Evolutionary conservation across 2,888 invertebrate genomes (phyloP).

Genomic region (Lasioglossum malachurum): DNA sequence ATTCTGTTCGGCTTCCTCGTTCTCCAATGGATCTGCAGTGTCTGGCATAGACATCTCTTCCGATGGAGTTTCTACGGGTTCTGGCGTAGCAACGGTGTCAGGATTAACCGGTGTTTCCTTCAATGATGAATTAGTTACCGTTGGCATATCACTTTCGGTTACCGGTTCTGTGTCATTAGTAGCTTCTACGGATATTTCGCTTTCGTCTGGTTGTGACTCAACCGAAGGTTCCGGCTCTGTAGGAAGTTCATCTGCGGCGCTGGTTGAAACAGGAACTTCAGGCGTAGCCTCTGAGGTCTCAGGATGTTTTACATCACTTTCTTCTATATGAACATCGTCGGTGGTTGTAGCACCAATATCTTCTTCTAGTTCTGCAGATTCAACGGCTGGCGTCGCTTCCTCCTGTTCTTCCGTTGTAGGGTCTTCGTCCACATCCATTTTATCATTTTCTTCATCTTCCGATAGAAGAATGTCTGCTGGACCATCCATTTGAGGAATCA

Average conservation of each 20-base stretch:
- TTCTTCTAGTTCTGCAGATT: conserved; percentile 71
- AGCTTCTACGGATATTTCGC: conserved; percentile 47
- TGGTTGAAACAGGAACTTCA: conserved; percentile 59
- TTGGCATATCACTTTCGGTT: conserved; percentile 50
- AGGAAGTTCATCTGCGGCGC: conserved; percentile 43
- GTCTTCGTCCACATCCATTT: conserved; percentile 63
- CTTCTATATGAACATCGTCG: conserved; percentile 61
- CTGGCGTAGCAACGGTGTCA: conserved; percentile 39
- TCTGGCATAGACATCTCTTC: conserved; percentile 52
- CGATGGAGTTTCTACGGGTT: conserved; percentile 39
- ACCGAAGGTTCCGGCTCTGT: conserved; percentile 50
- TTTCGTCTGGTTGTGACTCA: conserved; percentile 41
- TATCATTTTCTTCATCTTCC: conserved; percentile 76
- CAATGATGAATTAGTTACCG: conserved; percentile 15
- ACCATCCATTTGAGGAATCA: conserved; percentile 83
- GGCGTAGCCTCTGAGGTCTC: conserved; percentile 74
- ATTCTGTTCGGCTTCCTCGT: conserved; percentile 49
- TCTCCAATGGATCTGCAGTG: conserved; percentile 44
- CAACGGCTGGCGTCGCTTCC: conserved; percentile 38
- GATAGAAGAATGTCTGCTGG: conserved; percentile 78
- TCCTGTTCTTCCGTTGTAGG: conserved; percentile 53
- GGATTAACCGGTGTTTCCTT: conserved; percentile 47
- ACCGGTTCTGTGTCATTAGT: conserved; percentile 45
- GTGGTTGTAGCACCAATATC: conserved; percentile 57
- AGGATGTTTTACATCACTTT: conserved; percentile 49